phyloP scores from a whole-genome alignment of 2,113 vertebrate species.

The Mesitornis unicolor region DNA sequence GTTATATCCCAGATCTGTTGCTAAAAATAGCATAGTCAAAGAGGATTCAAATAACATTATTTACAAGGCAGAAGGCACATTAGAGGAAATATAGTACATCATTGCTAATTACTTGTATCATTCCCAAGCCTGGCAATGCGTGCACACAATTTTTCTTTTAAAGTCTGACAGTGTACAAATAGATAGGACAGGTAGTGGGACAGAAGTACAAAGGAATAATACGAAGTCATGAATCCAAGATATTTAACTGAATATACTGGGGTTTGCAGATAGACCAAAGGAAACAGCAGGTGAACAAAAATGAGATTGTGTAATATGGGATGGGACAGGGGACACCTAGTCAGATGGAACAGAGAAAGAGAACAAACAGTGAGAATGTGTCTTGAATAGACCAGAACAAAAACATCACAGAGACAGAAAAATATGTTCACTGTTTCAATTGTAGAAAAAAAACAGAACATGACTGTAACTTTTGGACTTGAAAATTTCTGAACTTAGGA shows the following conservation, averaged over 20 bases:
- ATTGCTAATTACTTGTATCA: not conserved
- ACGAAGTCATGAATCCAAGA: not conserved
- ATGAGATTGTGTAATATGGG: not conserved
- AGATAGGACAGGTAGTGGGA: not conserved
- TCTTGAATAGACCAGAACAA: not conserved
- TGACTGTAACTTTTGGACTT: not conserved
- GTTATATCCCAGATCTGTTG: not conserved
- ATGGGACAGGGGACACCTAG: not conserved
- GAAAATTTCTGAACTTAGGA: not conserved
- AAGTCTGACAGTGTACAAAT: not conserved
- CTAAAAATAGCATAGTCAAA: not conserved
- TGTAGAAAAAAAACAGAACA: not conserved
- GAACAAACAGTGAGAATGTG: not conserved
- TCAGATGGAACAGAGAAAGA: not conserved
- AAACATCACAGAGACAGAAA: not conserved
- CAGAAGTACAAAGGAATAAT: not conserved
- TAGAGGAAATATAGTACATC: not conserved
- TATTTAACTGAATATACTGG: not conserved
- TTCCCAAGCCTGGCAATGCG: not conserved
- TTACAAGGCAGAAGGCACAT: not conserved
- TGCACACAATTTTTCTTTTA: not conserved
- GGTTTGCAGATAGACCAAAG: not conserved
- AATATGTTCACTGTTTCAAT: not conserved
- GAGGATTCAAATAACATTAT: not conserved
- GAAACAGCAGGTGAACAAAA: not conserved